These are phyloP conservation scores for Probosciger aterrimus DNA, from an alignment of 2,113 vertebrate species.

Conservation along the genomic window DNA sequence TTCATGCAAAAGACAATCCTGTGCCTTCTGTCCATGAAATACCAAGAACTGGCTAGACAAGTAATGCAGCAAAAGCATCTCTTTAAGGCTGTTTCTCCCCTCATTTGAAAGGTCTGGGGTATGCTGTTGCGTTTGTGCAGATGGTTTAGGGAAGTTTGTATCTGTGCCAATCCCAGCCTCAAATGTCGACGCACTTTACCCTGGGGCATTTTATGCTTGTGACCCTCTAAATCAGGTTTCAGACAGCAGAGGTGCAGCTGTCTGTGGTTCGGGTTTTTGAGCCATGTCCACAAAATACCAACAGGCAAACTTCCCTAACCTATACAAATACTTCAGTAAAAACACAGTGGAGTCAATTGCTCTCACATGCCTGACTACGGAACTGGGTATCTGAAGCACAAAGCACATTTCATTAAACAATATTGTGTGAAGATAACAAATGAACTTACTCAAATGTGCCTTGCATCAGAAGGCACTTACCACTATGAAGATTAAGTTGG, in stretches of 20 bases:
- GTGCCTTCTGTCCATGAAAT: not conserved
- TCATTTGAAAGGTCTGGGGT: not conserved
- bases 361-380: not conserved
- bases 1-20: not conserved
- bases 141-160: not conserved
- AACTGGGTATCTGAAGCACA: not conserved
- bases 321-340: not conserved
- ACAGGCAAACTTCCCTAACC: not conserved
- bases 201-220: not conserved
- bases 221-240: not conserved
- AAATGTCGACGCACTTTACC: not conserved
- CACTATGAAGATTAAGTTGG: slow-evolving; percentile 43
- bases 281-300: not conserved
- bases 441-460: not conserved
- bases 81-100: not conserved
- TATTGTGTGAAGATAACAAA: slow-evolving; percentile 1
- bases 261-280: not conserved
- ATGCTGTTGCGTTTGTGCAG: not conserved
- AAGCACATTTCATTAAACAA: not conserved
- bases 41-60: not conserved
- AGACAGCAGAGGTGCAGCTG: not conserved
- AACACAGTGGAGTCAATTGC: not conserved
- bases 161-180: not conserved
- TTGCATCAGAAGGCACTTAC: slow-evolving; percentile 65
- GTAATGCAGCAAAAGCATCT: not conserved